Conservation (phyloP, 2,797 vertebrate species). For the Hoplostethus mediterraneus region DNA sequence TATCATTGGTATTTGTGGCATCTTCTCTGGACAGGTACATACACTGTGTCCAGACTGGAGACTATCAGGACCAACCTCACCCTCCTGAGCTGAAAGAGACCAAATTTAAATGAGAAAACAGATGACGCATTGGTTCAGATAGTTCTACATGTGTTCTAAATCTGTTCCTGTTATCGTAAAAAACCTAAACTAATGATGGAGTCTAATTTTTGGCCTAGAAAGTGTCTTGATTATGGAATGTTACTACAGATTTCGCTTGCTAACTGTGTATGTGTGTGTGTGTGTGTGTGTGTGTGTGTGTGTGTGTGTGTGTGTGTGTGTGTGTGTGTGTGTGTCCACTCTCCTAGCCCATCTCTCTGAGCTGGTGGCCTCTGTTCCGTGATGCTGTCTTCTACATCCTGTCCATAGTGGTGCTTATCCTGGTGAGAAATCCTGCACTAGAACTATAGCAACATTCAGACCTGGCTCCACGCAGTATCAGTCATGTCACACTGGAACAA, state of each 20-base stretch:
- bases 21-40: conserved; percentile 84
- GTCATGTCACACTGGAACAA: not conserved
- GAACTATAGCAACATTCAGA: not conserved
- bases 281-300: conserved; percentile 8
- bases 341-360: conserved; percentile 81
- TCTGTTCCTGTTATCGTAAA: too few relatives aligned
- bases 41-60: not conserved
- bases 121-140: not conserved
- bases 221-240: too few relatives aligned
- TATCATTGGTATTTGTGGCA: conserved; percentile 88
- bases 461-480: too few relatives aligned
- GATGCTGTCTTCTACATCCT: conserved; percentile 86
- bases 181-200: too few relatives aligned
- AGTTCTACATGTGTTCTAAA: not conserved
- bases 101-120: not conserved
- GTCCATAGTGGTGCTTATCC: conserved; percentile 85
- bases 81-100: not conserved
- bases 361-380: conserved; percentile 88
- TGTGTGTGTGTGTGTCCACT: conserved; percentile 12
- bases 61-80: not conserved
- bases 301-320: conserved; percentile 5
- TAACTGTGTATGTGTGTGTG: not conserved
- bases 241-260: not conserved
- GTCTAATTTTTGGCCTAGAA: too few relatives aligned
- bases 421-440: conserved; percentile 74